A percentile compares a stretch with the other conserved stretches of the same genome.
phyloP scores from a whole-genome alignment of 2,797 vertebrate genomes.

The Iguana delicatissima region DNA sequence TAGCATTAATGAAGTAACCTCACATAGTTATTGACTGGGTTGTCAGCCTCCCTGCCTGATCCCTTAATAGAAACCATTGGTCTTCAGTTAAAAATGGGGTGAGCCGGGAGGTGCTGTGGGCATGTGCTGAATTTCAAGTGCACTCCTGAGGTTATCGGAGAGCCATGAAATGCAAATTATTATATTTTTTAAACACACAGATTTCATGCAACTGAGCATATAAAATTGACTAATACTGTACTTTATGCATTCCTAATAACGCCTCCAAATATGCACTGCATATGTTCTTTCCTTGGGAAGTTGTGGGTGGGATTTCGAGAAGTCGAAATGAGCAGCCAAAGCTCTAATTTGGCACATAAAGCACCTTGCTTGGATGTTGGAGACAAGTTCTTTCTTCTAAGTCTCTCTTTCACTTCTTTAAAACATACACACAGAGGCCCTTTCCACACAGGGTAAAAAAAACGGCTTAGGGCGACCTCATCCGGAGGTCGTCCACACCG shows the following conservation, averaged over 20 bases:
- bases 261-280: conserved; percentile 84
- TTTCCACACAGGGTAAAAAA: too few species aligned
- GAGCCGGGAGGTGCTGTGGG: conserved; percentile 86
- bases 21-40: conserved; percentile 99
- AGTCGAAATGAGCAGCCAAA: conserved; percentile 73
- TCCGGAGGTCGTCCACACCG: too few species aligned
- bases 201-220: conserved; percentile 87
- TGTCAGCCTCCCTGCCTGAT: conserved; percentile 96
- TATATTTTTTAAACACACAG: conserved; percentile 89
- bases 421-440: neutral
- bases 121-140: conserved; percentile 90
- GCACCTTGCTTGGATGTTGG: conserved; percentile 64
- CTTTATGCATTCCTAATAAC: conserved; percentile 88
- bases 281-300: conserved; percentile 82
- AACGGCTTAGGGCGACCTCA: too few species aligned
- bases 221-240: conserved; percentile 90
- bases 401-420: conserved; percentile 51
- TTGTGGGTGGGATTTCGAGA: conserved; percentile 85
- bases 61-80: conserved; percentile 99
- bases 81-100: conserved; percentile 94
- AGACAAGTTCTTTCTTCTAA: conserved; percentile 47
- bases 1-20: conserved; percentile 99
- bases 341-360: conserved; percentile 77
- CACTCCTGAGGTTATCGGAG: conserved; percentile 88
- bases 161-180: conserved; percentile 90